phyloP scores from a whole-genome alignment of 2,113 vertebrate genomes.

The Corydoras sp. region DNA sequence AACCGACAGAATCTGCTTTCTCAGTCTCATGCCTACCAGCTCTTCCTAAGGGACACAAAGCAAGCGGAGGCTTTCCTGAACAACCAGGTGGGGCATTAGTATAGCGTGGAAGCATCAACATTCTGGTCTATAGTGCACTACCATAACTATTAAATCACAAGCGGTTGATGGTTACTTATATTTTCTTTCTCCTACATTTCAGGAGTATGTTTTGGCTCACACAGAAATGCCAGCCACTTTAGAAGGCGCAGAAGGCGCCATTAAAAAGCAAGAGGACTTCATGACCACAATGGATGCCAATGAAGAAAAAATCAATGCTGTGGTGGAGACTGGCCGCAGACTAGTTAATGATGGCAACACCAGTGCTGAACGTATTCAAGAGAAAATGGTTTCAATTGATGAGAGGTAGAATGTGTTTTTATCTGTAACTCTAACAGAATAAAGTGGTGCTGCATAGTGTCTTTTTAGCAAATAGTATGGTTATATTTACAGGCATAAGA shows the following conservation, averaged over 20 bases:
- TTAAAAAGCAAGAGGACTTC: slow-evolving; percentile 98
- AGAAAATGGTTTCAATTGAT: slow-evolving; percentile 94
- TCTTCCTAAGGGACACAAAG: slow-evolving; percentile 94
- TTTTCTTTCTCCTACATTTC: background rate
- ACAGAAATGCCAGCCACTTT: slow-evolving; percentile 94
- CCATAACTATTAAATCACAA: no score
- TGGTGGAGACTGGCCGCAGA: slow-evolving; percentile 86
- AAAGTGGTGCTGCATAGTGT: no score
- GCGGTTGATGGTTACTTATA: background rate
- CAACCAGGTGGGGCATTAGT: slow-evolving; percentile 79
- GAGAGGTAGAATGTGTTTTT: slow-evolving; percentile 69
- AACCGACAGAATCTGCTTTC: slow-evolving; percentile 93
- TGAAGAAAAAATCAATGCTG: slow-evolving; percentile 92
- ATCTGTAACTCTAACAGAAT: no score
- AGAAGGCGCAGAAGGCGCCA: slow-evolving; percentile 91
- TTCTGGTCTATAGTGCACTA: no score
- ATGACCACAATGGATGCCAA: slow-evolving; percentile 99
- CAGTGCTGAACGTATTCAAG: slow-evolving; percentile 90
- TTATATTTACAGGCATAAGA: slow-evolving; percentile 74
- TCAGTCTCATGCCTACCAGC: slow-evolving; percentile 92
- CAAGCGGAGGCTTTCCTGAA: slow-evolving; percentile 98
- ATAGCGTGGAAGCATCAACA: no score
- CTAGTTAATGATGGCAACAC: slow-evolving; percentile 90
- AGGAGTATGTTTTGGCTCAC: slow-evolving; percentile 96
- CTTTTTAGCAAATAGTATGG: no score